These are phyloP conservation scores for Caradrina clavipalpis DNA, from an alignment of 2,888 invertebrate genomes.

Conservation along the genomic window DNA sequence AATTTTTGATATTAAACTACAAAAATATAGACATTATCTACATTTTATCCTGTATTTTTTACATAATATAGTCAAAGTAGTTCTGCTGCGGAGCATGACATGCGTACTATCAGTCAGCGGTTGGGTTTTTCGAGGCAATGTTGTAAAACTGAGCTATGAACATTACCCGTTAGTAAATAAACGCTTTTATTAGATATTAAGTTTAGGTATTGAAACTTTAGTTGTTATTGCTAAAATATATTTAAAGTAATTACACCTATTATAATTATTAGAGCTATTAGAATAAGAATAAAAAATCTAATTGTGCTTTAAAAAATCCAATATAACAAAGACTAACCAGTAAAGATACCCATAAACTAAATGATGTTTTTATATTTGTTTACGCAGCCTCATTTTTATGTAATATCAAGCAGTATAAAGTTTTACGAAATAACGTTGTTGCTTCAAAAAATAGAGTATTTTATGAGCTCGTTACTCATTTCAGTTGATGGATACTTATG, in stretches of 20 bases:
- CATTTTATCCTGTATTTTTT: too few species aligned
- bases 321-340: conserved; percentile 18
- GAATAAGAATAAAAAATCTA: conserved; percentile 24
- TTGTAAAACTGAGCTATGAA: too few species aligned
- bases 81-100: too few species aligned
- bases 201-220: background rate
- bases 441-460: conserved; percentile 30
- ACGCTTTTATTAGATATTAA: too few species aligned
- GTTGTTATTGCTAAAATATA: background rate
- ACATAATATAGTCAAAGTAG: too few species aligned
- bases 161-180: too few species aligned
- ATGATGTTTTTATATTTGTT: conserved; percentile 59
- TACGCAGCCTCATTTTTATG: conserved; percentile 46
- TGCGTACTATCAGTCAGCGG: too few species aligned
- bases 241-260: conserved; percentile 2
- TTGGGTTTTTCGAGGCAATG: too few species aligned
- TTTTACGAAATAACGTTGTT: conserved; percentile 42
- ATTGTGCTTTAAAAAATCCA: conserved; percentile 45
- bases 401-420: conserved; percentile 51
- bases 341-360: conserved; percentile 45
- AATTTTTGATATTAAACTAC: too few species aligned
- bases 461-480: conserved; percentile 47
- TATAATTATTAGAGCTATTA: conserved; percentile 7
- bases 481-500: conserved; percentile 40
- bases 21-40: too few species aligned